Evolutionary conservation across 2,113 vertebrate species (phyloP).

Genomic region (Lepus europaeus): DNA sequence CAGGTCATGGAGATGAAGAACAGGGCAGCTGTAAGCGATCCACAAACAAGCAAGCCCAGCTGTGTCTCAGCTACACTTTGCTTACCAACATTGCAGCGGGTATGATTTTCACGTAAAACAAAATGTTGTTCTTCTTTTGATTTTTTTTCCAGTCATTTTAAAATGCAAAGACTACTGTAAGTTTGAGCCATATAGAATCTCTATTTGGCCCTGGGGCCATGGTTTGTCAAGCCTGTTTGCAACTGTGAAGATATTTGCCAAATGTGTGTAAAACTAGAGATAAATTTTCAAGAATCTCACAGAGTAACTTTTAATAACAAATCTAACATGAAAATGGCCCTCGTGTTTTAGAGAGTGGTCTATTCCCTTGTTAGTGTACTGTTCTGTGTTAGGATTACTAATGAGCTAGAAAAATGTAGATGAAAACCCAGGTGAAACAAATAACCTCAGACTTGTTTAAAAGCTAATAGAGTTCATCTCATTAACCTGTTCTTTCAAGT

Average conservation of each 20-base stretch:
- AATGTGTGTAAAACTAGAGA: slow-evolving; percentile 42
- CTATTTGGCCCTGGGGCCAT: neutral
- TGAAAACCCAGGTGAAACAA: slow-evolving; percentile 49
- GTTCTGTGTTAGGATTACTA: neutral
- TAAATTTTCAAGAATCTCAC: slow-evolving; percentile 54
- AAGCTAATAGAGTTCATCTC: slow-evolving; percentile 35
- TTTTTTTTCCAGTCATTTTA: slow-evolving; percentile 37
- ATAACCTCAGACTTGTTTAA: slow-evolving; percentile 22
- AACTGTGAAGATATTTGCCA: slow-evolving; percentile 24
- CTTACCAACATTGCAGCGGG: neutral
- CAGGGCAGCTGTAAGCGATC: neutral
- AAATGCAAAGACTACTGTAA: neutral
- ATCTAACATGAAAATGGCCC: slow-evolving; percentile 25
- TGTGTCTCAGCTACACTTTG: neutral
- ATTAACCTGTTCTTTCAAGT: slow-evolving; percentile 35
- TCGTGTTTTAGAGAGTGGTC: slow-evolving; percentile 48
- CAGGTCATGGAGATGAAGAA: neutral
- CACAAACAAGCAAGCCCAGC: neutral
- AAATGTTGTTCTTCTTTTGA: neutral
- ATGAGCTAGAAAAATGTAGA: slow-evolving; percentile 14
- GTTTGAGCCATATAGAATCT: neutral
- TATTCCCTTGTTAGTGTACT: slow-evolving; percentile 22
- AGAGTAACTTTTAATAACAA: slow-evolving; percentile 40
- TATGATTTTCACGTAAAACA: neutral
- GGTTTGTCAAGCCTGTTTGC: neutral